These are phyloP conservation scores for Lapara coniferarum DNA, from an alignment of 2,888 invertebrate genomes.

Conservation along the genomic window DNA sequence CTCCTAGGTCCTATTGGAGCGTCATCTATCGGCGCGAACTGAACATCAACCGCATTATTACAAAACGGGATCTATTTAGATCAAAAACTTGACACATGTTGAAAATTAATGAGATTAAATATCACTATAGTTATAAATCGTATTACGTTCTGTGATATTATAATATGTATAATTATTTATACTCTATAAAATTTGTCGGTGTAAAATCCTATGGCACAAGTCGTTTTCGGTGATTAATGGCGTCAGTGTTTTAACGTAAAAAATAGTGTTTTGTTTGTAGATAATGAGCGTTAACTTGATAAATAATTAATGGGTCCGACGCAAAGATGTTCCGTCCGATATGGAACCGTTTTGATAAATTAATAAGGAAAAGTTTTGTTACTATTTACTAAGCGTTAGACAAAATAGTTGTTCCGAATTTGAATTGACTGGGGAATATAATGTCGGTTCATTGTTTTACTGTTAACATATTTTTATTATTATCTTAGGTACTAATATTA, in stretches of 20 bases:
- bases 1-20: not conserved
- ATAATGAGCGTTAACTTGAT: slow-evolving; percentile 72
- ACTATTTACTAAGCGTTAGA: slow-evolving; percentile 22
- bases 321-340: slow-evolving; percentile 49
- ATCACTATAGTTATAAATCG: not conserved
- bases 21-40: not conserved
- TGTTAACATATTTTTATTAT: no score
- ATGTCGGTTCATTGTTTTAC: not conserved
- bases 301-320: slow-evolving; percentile 67
- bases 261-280: slow-evolving; percentile 67
- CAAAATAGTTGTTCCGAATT: slow-evolving; percentile 7
- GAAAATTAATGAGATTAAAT: slow-evolving; percentile 21
- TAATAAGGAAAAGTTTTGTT: slow-evolving; percentile 39
- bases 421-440: not conserved
- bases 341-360: slow-evolving; percentile 49
- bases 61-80: not conserved
- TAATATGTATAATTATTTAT: not conserved
- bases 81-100: slow-evolving; percentile 8
- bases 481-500: no score
- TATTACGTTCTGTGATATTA: not conserved
- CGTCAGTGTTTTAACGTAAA: slow-evolving; percentile 55
- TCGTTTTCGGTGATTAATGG: slow-evolving; percentile 64
- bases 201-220: not conserved
- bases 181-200: slow-evolving; percentile 5
- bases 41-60: not conserved